phyloP scores from a whole-genome alignment of 2,888 invertebrate species.

The Bibio marci region DNA sequence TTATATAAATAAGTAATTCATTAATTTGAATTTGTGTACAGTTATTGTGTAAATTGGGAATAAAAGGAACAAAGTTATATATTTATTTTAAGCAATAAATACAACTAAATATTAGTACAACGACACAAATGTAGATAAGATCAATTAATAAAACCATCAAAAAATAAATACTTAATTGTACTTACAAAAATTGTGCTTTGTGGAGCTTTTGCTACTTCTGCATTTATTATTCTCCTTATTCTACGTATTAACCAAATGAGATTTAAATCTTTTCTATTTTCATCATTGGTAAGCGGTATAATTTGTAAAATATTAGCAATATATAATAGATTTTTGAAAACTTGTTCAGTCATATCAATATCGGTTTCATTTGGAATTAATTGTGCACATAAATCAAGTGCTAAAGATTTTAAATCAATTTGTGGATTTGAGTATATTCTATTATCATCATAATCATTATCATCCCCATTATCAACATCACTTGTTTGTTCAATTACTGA shows the following conservation, averaged over 20 bases:
- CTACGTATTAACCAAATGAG: conserved; percentile 59
- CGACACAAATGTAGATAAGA: too few relatives aligned
- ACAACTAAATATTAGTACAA: too few relatives aligned
- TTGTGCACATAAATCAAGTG: conserved; percentile 60
- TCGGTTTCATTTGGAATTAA: conserved; percentile 46
- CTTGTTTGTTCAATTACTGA: conserved; percentile 8
- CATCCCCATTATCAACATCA: conserved; percentile 14
- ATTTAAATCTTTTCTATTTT: conserved; percentile 32
- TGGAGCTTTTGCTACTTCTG: conserved; percentile 58
- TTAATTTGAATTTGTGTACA: too few relatives aligned
- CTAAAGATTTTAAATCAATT: conserved; percentile 43
- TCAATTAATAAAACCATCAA: neutral
- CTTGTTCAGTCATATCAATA: conserved; percentile 54
- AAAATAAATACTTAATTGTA: conserved; percentile 11
- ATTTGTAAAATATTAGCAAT: conserved; percentile 47
- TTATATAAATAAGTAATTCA: too few relatives aligned
- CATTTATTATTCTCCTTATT: conserved; percentile 56
- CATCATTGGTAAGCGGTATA: conserved; percentile 27
- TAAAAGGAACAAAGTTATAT: too few relatives aligned
- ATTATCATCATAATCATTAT: neutral
- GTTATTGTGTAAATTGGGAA: too few relatives aligned
- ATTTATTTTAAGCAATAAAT: too few relatives aligned
- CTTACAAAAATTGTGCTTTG: conserved; percentile 52
- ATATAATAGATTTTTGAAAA: conserved; percentile 49
- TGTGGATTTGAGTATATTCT: conserved; percentile 41